Evolutionary conservation across 2,113 vertebrate species (phyloP).

Genomic region (Brienomyrus longianalis): DNA sequence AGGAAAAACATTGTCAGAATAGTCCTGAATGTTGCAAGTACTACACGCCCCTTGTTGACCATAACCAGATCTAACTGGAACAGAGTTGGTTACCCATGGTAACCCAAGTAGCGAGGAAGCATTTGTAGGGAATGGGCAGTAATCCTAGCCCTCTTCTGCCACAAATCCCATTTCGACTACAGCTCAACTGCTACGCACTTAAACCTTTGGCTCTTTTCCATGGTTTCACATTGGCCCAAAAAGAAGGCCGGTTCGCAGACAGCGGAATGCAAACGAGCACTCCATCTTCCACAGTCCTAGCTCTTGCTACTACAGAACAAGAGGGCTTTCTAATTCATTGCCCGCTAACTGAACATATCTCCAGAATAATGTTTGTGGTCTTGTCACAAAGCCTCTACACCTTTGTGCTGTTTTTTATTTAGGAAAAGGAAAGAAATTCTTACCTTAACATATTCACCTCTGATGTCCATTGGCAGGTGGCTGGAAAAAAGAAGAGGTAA

Average conservation of each 20-base stretch:
- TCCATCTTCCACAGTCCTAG: background rate
- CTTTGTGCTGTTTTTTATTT: background rate
- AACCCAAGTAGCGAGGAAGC: slow-evolving; percentile 36
- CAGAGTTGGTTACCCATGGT: slow-evolving; percentile 37
- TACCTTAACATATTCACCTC: slow-evolving; percentile 62
- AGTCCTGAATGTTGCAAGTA: slow-evolving; percentile 19
- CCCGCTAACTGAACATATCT: background rate
- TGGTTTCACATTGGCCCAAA: slow-evolving; percentile 14
- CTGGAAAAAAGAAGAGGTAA: slow-evolving; percentile 36
- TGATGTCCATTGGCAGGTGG: slow-evolving; percentile 29
- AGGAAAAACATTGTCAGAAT: background rate
- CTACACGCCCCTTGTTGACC: slow-evolving; percentile 6
- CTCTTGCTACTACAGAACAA: background rate
- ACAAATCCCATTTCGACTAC: slow-evolving; percentile 38
- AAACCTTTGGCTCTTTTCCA: slow-evolving; percentile 23
- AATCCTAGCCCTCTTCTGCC: slow-evolving; percentile 33
- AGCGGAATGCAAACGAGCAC: slow-evolving; percentile 19
- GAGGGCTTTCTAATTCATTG: background rate
- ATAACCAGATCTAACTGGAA: slow-evolving; percentile 27
- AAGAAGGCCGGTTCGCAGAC: background rate
- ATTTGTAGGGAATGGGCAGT: slow-evolving; percentile 27
- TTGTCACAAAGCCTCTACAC: background rate
- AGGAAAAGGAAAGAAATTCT: slow-evolving; percentile 9
- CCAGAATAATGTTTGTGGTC: background rate
- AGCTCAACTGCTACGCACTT: slow-evolving; percentile 23